Evolutionary conservation across 1,140 invertebrate species (phyloP).

Genomic region (Stegodyphus mimosarum): DNA sequence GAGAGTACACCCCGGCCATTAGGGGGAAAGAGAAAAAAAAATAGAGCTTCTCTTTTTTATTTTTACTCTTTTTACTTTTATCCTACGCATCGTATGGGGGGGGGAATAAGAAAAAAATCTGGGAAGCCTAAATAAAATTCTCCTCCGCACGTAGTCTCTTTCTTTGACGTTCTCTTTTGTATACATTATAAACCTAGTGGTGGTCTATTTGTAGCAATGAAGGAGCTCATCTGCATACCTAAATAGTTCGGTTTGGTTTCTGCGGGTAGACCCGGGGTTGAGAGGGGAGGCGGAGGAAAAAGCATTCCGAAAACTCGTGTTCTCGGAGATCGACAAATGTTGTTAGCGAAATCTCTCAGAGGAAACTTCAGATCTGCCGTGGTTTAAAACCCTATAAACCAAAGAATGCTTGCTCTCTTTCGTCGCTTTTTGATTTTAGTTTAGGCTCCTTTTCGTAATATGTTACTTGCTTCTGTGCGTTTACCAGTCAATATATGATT

Average conservation of each 20-base stretch:
- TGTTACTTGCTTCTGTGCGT: no score
- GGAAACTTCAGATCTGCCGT: no score
- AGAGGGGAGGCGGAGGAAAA: not conserved
- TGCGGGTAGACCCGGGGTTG: not conserved
- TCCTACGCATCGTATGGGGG: not conserved
- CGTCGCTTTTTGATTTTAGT: no score
- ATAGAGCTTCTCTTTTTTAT: not conserved
- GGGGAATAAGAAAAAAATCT: conserved; percentile 1
- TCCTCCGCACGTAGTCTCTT: not conserved
- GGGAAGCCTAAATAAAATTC: no score
- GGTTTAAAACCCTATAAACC: no score
- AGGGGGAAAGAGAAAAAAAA: not conserved
- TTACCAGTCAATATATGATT: no score
- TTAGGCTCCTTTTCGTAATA: no score
- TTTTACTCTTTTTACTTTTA: not conserved
- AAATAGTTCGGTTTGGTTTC: conserved; percentile 18
- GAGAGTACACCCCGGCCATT: conserved; percentile 47
- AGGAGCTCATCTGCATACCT: conserved; percentile 39
- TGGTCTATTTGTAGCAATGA: conserved; percentile 37
- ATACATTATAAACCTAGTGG: conserved; percentile 41
- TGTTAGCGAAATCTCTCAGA: no score
- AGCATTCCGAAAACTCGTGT: not conserved
- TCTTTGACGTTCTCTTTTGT: conserved; percentile 27
- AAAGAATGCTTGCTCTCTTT: no score
- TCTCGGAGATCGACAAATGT: not conserved